Evolutionary conservation across 2,113 vertebrate species (phyloP), one percentile per base, ranked within the genome.

Genomic region (Mustelus asterias): DNA sequence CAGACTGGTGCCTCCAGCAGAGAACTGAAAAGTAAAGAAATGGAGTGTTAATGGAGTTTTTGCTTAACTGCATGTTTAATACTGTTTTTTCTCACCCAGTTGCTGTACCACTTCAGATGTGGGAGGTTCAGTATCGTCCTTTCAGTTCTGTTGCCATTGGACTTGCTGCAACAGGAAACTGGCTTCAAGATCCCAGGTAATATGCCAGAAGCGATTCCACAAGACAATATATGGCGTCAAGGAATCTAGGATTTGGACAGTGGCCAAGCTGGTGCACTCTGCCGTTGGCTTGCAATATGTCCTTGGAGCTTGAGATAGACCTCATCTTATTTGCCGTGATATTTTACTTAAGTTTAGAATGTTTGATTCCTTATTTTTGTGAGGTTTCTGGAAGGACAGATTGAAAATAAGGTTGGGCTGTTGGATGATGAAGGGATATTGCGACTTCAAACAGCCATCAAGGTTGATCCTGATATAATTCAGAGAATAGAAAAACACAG

Each of bases 161-260:
- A 54, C 94, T 95, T 72, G 94, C 94, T 95, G 94, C 94, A 95
- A 95, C 94, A 29, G 94, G 94, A 29, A 95, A 95, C 69, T 95
- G 94, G 94, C 94, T 95, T 26, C 94, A 95, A 54, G 94, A 95
- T 26, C 69, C 94, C 41, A 95, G 94, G 10, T 95, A 70, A 37
- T 65, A n/a, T 65, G 60, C 18, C 60, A n/a, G 89, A 65, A 37
- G 8, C 65, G 33, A 63, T n/a, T 93, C 89, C n/a, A 37, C 89
- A 93, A 93, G 89, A 65, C 33, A 16, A 18, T 65, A 18, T 65
- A n/a, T n/a, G 37, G 89, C 89, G 3, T 93, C 60, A 37, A 33
- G 89, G 20, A 93, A 93, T 37, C 60, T 93, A 22, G n/a, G 58
- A 93, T 93, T 65, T 93, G 29, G 60, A 93, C 33, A 94, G 9